These are phyloP conservation scores for Buceros bicornis DNA, from an alignment of 2,797 vertebrate genomes.

Conservation along the genomic window DNA sequence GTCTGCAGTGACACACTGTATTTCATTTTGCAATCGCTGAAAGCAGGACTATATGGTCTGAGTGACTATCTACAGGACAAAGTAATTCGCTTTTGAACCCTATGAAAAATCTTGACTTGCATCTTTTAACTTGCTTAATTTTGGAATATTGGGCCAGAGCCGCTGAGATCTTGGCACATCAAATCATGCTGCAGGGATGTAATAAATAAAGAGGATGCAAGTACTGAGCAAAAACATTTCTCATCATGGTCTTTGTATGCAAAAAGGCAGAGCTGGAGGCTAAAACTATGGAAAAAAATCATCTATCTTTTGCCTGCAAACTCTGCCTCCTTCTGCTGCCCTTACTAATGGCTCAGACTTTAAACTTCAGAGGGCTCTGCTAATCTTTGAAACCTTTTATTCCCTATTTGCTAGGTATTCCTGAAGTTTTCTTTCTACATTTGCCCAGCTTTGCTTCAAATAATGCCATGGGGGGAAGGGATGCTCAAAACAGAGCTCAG, in stretches of 20 bases:
- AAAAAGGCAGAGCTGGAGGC: neutral
- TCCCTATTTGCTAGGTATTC: neutral
- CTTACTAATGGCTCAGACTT: neutral
- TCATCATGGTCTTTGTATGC: neutral
- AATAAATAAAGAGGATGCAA: conserved; percentile 20
- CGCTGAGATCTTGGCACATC: conserved; percentile 19
- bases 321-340: neutral
- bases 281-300: neutral
- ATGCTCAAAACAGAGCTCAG: neutral
- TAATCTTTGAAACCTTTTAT: neutral
- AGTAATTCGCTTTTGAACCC: neutral
- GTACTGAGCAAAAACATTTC: neutral
- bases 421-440: neutral
- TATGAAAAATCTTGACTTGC: neutral
- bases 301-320: neutral
- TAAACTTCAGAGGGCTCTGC: neutral
- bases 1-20: neutral
- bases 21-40: neutral
- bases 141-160: neutral
- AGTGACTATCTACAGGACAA: neutral
- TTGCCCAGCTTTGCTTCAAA: neutral
- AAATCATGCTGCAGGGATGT: neutral
- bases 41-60: neutral
- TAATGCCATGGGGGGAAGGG: fast-evolving
- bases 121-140: conserved; percentile 39